These are phyloP conservation scores for Lethocerus indicus DNA, from an alignment of 1,140 invertebrate genomes.

Conservation along the genomic window DNA sequence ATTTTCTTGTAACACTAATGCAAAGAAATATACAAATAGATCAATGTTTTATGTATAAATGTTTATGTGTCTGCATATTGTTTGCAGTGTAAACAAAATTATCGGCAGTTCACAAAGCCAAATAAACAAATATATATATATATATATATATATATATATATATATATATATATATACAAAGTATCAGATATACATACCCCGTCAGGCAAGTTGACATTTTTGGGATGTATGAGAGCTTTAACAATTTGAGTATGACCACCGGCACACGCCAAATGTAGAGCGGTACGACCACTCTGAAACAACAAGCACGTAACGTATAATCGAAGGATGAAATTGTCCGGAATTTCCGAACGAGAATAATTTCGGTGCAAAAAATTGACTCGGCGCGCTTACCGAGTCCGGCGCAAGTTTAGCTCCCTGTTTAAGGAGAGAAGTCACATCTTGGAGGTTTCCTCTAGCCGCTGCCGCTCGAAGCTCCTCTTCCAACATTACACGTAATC, in stretches of 20 bases:
- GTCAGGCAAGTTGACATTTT: constrained; percentile 25
- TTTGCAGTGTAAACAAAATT: not conserved
- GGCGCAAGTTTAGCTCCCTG: constrained; percentile 15
- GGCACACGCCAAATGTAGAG: constrained; percentile 29
- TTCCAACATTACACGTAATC: constrained; percentile 16
- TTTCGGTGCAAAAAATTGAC: not conserved
- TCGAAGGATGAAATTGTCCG: not conserved
- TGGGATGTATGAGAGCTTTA: constrained; percentile 25
- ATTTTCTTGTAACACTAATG: too few relatives aligned
- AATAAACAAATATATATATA: not conserved
- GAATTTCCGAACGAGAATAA: not conserved
- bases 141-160: too few relatives aligned
- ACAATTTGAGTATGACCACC: constrained; percentile 28
- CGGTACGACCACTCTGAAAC: constrained; percentile 29
- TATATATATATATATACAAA: too few relatives aligned
- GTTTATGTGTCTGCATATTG: too few relatives aligned
- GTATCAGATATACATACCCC: constrained; percentile 22
- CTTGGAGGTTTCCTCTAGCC: constrained; percentile 17
- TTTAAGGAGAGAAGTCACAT: constrained; percentile 17
- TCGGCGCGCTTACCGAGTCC: constrained; percentile 16
- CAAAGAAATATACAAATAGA: too few relatives aligned
- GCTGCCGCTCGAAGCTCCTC: constrained; percentile 19
- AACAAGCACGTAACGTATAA: not conserved
- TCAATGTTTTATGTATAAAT: too few relatives aligned
- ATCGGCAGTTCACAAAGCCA: not conserved